Percentiles rank a stretch among this genome's conserved stretches.
Evolutionary conservation across 2,888 invertebrate genomes (phyloP).

Genomic region (Camptogramma bilineatum): DNA sequence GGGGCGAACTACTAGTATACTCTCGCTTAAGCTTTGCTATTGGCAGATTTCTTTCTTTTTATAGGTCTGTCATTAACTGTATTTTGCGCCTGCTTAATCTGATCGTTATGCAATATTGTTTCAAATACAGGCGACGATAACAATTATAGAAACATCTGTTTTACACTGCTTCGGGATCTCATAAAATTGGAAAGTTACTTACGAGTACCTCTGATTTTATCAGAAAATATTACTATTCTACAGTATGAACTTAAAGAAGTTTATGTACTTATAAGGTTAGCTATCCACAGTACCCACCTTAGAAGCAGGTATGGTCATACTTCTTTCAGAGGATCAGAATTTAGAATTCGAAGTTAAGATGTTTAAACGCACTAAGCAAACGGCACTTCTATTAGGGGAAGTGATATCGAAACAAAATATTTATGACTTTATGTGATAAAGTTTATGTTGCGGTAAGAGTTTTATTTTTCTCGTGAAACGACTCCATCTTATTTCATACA

Average conservation of each 20-base stretch:
- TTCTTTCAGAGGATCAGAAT: no score
- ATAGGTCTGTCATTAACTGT: conserved; percentile 76
- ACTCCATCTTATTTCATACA: conserved; percentile 59
- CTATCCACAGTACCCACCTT: background rate
- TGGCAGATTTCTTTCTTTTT: conserved; percentile 81
- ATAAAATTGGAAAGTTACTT: conserved; percentile 26
- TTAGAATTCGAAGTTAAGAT: conserved; percentile 57
- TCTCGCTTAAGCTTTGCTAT: conserved; percentile 81
- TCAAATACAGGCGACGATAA: conserved; percentile 51
- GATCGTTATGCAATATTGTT: conserved; percentile 59
- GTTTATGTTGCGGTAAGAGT: conserved; percentile 79
- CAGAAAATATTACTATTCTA: background rate
- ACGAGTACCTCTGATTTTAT: background rate
- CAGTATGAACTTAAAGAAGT: background rate
- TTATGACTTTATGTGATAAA: conserved; percentile 79
- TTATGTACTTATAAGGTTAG: no score
- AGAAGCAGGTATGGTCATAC: background rate
- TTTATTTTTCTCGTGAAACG: conserved; percentile 73
- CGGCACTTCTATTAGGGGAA: conserved; percentile 57
- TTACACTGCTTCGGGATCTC: conserved; percentile 30
- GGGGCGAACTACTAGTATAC: no score
- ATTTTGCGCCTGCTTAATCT: conserved; percentile 69
- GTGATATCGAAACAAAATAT: conserved; percentile 76
- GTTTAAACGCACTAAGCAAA: conserved; percentile 50
- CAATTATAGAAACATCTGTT: conserved; percentile 46